Conservation (phyloP, 2,113 vertebrate species). For the Aix galericulata region DNA sequence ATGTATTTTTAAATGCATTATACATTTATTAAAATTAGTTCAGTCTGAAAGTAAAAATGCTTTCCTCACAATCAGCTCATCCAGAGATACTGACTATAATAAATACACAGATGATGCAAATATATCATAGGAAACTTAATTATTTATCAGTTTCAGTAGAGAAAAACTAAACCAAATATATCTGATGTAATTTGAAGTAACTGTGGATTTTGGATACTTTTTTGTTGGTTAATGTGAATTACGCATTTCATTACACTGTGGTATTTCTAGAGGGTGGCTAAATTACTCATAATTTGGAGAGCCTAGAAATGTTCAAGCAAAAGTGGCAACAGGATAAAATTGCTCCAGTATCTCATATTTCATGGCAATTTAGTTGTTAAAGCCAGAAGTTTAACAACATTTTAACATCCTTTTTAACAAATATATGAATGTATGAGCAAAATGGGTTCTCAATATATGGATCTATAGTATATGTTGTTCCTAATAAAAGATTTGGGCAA, state of each 20-base stretch:
- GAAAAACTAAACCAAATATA: background rate
- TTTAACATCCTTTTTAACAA: background rate
- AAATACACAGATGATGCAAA: background rate
- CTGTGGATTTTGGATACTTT: background rate
- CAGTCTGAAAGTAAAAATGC: background rate
- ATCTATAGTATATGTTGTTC: background rate
- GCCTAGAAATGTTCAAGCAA: background rate
- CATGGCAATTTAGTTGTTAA: background rate
- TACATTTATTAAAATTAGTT: background rate
- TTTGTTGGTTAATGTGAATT: background rate
- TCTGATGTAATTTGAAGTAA: background rate
- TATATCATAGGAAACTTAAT: background rate
- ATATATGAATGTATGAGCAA: background rate
- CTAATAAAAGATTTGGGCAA: background rate
- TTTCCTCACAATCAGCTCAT: background rate
- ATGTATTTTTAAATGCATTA: background rate
- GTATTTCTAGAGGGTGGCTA: background rate
- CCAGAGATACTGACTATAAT: background rate
- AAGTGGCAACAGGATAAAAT: background rate
- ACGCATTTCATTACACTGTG: background rate
- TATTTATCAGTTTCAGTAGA: background rate
- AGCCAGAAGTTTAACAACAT: background rate
- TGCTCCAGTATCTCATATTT: background rate
- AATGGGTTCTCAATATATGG: fast-evolving
- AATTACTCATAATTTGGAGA: background rate